Conservation (phyloP, 2,888 invertebrate species). For the Epistrophella euchroma region DNA sequence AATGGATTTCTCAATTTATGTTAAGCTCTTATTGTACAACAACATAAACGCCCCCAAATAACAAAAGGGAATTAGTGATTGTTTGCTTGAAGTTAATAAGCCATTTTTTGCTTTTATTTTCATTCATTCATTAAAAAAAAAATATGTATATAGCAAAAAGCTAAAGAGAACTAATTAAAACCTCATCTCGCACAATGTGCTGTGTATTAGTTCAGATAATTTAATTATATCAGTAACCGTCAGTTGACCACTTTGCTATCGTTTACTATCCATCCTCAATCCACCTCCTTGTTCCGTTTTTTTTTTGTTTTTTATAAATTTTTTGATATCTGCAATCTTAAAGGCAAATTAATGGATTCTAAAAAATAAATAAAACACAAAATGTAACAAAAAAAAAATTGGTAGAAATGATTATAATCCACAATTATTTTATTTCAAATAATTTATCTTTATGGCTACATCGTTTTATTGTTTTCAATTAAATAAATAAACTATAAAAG, state of each 20-base stretch:
- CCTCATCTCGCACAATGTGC: conserved; percentile 57
- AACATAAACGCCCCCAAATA: conserved; percentile 12
- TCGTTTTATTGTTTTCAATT: too few relatives aligned
- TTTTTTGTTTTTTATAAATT: neutral
- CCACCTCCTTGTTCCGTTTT: conserved; percentile 37
- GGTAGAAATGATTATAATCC: too few relatives aligned
- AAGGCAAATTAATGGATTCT: neutral
- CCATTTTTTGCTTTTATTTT: neutral
- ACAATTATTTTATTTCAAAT: too few relatives aligned
- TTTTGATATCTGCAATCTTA: neutral
- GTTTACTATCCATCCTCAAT: conserved; percentile 38
- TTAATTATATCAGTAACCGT: conserved; percentile 66
- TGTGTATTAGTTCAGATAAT: conserved; percentile 55
- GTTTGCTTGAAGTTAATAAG: conserved; percentile 3
- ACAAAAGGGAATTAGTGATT: neutral
- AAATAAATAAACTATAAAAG: too few relatives aligned
- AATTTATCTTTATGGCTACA: too few relatives aligned
- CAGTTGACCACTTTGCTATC: conserved; percentile 41
- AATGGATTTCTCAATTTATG: neutral
- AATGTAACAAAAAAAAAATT: too few relatives aligned
- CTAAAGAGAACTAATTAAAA: conserved; percentile 65
- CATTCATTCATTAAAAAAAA: conserved; percentile 25
- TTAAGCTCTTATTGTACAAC: neutral
- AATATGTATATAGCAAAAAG: neutral
- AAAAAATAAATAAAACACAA: neutral